A percentile compares a stretch with the other conserved stretches of the same genome.
These are phyloP conservation scores for Chlorops oryzae DNA, from an alignment of 1,140 invertebrate species.

Conservation along the genomic window DNA sequence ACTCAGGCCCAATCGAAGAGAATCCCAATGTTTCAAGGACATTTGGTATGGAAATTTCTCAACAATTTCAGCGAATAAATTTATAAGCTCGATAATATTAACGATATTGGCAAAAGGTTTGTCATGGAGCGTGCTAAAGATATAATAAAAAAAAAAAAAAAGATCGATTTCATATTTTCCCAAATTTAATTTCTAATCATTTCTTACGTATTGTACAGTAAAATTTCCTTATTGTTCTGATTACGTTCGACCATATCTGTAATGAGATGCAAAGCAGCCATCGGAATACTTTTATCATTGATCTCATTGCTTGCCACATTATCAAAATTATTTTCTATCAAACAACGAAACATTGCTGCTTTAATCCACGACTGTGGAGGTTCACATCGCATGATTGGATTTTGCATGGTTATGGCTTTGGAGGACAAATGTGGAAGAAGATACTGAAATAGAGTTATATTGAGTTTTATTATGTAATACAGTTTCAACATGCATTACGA, in stretches of 20 bases:
- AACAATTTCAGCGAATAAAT: conserved; percentile 48
- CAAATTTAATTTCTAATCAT: neutral
- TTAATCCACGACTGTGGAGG: conserved; percentile 28
- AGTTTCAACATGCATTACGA: neutral
- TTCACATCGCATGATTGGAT: conserved; percentile 31
- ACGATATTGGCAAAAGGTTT: conserved; percentile 27
- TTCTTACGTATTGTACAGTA: conserved; percentile 41
- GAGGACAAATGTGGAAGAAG: conserved; percentile 28
- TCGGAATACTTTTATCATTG: conserved; percentile 33
- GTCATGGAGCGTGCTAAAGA: neutral
- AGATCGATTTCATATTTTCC: neutral
- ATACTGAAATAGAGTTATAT: conserved; percentile 17
- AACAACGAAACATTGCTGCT: conserved; percentile 25
- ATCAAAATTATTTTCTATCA: conserved; percentile 39
- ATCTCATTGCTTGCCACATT: conserved; percentile 33
- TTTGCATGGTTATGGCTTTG: conserved; percentile 20
- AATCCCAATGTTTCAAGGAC: conserved; percentile 57
- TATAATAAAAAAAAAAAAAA: conserved; percentile 4
- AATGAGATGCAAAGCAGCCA: conserved; percentile 27
- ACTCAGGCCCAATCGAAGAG: conserved; percentile 57
- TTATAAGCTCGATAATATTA: conserved; percentile 44
- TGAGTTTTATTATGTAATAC: neutral
- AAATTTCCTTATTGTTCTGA: conserved; percentile 25
- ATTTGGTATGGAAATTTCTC: conserved; percentile 47
- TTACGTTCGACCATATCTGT: conserved; percentile 26